Percentiles rank a stretch among this genome's conserved stretches.
Evolutionary conservation across 92 coral and sea anemone genomes (phyloP).

Genomic region (Paragorgia papillata): DNA sequence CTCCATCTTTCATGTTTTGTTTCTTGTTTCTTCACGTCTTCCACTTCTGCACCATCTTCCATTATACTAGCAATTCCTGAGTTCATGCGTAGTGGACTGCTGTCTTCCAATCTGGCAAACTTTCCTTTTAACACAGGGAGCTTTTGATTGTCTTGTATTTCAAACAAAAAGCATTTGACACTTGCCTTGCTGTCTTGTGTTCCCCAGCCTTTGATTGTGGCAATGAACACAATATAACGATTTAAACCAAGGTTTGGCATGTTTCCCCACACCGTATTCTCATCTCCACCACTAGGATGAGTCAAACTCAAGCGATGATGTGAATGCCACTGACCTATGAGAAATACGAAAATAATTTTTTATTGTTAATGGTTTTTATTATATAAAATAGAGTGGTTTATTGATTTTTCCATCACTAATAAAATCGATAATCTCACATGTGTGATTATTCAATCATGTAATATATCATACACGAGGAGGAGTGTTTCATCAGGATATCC

Average conservation of each 20-base stretch:
- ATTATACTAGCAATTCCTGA: not conserved
- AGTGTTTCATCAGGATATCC: no score
- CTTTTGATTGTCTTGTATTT: constrained; percentile 39
- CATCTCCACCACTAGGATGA: constrained; percentile 82
- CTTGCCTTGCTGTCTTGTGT: not conserved
- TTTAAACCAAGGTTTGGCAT: constrained; percentile 71
- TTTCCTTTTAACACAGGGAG: constrained; percentile 56
- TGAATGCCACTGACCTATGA: constrained; percentile 89
- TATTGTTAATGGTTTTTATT: no score
- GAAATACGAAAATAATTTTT: no score
- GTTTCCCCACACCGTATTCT: constrained; percentile 82
- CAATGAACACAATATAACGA: constrained; percentile 77
- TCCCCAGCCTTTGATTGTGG: constrained; percentile 46
- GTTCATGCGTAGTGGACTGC: constrained; percentile 11
- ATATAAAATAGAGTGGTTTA: no score
- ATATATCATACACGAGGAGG: no score
- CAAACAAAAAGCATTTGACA: constrained; percentile 68
- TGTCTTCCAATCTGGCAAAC: not conserved
- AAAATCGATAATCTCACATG: no score
- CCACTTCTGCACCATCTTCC: constrained; percentile 11
- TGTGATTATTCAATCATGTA: no score
- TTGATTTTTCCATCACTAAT: no score
- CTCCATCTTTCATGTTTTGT: not conserved
- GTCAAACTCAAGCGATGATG: constrained; percentile 76
- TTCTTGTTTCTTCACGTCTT: not conserved